Percentiles rank a stretch among this genome's conserved stretches.
These are phyloP conservation scores for Erpornis zantholeuca DNA, from an alignment of 2,113 vertebrate species.

Conservation along the genomic window DNA sequence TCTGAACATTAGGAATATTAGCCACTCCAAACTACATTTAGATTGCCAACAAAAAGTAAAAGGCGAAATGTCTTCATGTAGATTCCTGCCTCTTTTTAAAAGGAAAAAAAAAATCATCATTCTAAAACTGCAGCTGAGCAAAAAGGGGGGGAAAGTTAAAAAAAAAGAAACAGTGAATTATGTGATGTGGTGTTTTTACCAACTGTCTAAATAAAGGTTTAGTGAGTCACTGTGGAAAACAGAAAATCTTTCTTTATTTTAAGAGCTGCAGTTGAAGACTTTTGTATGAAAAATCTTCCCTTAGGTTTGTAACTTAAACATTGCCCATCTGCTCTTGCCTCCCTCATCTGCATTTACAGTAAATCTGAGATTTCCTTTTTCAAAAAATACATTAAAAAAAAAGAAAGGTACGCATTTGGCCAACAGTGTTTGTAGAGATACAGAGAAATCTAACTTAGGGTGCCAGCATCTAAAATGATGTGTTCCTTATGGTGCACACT, in stretches of 20 bases:
- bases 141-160: not conserved
- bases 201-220: conserved; percentile 83
- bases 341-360: conserved; percentile 64
- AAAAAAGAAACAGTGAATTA: conserved; percentile 66
- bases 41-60: conserved; percentile 31
- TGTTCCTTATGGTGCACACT: not conserved
- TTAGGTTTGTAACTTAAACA: conserved; percentile 75
- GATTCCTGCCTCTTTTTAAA: conserved; percentile 48
- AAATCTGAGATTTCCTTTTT: conserved; percentile 63
- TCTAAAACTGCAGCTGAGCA: conserved; percentile 53
- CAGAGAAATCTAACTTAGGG: not conserved
- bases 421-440: not conserved
- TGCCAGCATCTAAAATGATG: not conserved
- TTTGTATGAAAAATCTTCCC: conserved; percentile 72
- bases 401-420: not conserved
- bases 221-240: conserved; percentile 78
- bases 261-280: conserved; percentile 71
- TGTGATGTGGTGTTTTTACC: conserved; percentile 76
- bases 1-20: conserved; percentile 32
- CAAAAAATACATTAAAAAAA: not conserved
- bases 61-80: conserved; percentile 40
- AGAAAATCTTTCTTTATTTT: conserved; percentile 78
- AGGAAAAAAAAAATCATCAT: conserved; percentile 30
- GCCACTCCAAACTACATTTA: not conserved
- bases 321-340: conserved; percentile 70